These are phyloP conservation scores for Upupa epops DNA, from an alignment of 2,113 vertebrate species.

Conservation along the genomic window DNA sequence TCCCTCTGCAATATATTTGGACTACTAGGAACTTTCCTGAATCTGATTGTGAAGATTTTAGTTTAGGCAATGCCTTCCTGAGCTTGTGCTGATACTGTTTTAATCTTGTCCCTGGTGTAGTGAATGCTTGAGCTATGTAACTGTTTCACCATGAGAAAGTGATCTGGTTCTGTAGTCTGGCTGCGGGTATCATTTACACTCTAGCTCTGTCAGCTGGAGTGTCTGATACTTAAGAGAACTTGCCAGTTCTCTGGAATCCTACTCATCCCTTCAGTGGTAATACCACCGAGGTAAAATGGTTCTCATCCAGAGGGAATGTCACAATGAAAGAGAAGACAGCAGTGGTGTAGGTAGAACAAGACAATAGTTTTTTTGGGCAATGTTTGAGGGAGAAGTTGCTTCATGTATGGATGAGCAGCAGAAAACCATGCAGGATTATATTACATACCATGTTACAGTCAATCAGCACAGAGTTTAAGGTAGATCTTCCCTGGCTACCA, in stretches of 20 bases:
- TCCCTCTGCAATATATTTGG: not conserved
- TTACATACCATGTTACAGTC: not conserved
- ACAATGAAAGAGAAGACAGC: accelerated
- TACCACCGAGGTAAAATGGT: accelerated
- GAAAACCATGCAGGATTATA: not conserved
- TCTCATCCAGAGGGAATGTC: not conserved
- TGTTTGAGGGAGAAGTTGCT: not conserved
- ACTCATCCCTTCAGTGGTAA: accelerated
- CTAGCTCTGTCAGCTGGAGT: not conserved
- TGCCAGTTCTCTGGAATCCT: accelerated
- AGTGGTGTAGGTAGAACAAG: accelerated
- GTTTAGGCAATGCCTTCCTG: not conserved
- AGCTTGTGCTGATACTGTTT: not conserved
- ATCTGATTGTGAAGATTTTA: not conserved
- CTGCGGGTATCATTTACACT: not conserved
- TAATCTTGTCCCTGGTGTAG: not conserved
- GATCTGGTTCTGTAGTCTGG: not conserved
- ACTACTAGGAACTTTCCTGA: not conserved
- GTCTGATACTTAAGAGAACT: not conserved
- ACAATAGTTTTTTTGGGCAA: accelerated
- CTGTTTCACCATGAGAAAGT: not conserved
- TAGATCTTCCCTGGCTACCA: not conserved
- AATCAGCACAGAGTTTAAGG: not conserved
- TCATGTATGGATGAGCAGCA: accelerated
- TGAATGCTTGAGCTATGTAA: not conserved